Conservation (phyloP, 2,888 invertebrate species). For the Zygogramma bicolorata region DNA sequence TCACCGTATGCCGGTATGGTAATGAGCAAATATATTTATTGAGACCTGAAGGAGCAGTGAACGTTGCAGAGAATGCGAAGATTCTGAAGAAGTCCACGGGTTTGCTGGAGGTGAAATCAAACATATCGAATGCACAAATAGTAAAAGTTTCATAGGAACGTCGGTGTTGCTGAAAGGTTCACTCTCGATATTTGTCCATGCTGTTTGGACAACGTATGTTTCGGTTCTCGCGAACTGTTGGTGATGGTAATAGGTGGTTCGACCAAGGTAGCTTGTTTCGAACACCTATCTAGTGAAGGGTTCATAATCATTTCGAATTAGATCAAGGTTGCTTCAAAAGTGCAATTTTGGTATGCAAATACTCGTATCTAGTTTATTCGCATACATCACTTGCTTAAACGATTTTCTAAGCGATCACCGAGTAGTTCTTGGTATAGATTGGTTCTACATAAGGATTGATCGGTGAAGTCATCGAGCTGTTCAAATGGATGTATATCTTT, state of each 20-base stretch:
- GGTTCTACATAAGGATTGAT: too few relatives aligned
- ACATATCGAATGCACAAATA: neutral
- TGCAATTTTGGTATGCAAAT: neutral
- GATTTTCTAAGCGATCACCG: too few relatives aligned
- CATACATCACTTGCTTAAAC: neutral
- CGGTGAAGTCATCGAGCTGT: too few relatives aligned
- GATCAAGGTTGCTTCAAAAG: neutral
- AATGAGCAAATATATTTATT: neutral
- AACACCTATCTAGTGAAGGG: neutral
- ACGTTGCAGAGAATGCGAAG: neutral
- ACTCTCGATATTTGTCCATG: neutral
- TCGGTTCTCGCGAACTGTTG: neutral
- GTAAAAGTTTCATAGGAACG: neutral
- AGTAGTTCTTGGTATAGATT: too few relatives aligned
- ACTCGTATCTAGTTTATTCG: neutral
- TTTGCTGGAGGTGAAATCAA: neutral
- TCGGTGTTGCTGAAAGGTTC: neutral
- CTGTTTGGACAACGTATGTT: neutral
- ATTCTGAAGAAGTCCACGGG: neutral
- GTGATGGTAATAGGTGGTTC: neutral
- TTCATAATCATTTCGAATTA: neutral
- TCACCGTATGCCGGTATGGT: conserved; percentile 5
- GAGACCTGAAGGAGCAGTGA: neutral
- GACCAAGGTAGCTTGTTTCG: neutral
- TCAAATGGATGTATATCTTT: too few relatives aligned